These are phyloP conservation scores for Arctia plantaginis DNA, from an alignment of 2,888 invertebrate species.

Conservation along the genomic window DNA sequence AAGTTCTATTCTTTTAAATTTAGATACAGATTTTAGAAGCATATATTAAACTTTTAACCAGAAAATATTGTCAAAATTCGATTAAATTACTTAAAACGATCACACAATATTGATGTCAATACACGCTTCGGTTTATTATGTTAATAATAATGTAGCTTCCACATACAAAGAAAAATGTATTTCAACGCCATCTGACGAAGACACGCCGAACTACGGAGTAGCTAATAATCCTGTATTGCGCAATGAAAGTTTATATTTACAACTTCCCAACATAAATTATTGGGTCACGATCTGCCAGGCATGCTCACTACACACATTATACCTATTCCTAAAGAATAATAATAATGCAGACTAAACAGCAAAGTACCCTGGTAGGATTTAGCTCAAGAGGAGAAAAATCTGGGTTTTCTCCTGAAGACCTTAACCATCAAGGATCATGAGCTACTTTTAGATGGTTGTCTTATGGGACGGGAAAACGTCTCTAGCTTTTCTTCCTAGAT, in stretches of 20 bases:
- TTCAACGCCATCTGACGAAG: neutral
- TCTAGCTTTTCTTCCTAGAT: no score
- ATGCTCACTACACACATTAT: no score
- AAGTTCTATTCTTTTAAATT: neutral
- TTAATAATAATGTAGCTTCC: neutral
- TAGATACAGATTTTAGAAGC: neutral
- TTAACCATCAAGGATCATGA: no score
- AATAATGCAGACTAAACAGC: no score
- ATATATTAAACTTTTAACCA: neutral
- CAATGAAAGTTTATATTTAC: neutral
- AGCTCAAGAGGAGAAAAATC: no score
- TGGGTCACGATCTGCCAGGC: no score
- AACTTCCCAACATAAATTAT: neutral
- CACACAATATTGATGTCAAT: neutral
- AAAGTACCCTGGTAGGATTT: no score
- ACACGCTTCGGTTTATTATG: neutral
- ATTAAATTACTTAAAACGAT: neutral
- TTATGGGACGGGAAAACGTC: no score
- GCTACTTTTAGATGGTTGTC: no score
- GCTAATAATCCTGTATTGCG: neutral
- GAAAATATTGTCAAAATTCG: neutral
- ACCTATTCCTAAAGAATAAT: no score
- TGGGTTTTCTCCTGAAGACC: no score
- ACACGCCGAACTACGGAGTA: neutral
- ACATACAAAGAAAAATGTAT: neutral